Base-by-base conservation (phyloP, 2,797 vertebrate species). In the Sphaeramia orbicularis region DNA sequence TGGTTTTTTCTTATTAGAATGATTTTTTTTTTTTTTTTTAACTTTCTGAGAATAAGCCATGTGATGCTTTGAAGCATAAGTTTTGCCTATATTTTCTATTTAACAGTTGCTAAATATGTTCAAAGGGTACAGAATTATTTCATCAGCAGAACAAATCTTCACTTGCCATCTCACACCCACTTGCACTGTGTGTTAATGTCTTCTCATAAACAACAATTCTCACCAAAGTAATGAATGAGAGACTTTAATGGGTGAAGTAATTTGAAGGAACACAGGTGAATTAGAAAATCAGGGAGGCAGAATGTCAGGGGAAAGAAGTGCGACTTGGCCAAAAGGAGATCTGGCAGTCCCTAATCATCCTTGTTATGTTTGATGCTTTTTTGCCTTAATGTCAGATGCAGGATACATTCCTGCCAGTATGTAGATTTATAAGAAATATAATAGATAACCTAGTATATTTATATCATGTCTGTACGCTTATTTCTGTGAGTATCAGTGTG, bases 321-420 rank as follows among this genome's bases (percentile, higher is more conserved):
- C 32, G 67, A 78, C 65, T 73, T 71, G 75, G 72, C 78, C 74
- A 85, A 83, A 79, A 76, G 78, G 67, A 73, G 67, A 65, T 83
- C 72, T 85, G 84, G 74, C 65, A 60, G 84, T 89, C 79, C 90
- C 84, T 66, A 88, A 84, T 92, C 90, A 88, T 90, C 85, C 65
- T 91, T 84, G 80, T 92, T 90, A 84, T 83, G 81, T 91, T 94
- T 87, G 66, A 93, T 88, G 90, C 88, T 91, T 95, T 91, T 93
- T 94, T 93, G 93, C 92, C 93, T 95, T 94, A 94, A 93, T 88
- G 89, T 93, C 87, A 89, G 81, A 89, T 80, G 89, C 92, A 93
- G 93, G 91, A 80, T 86, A 82, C 80, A 89, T 83, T 89, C 87
- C 85, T 92, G 89, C 85, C 69, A 77, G 76, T 91, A 90, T 90